Conservation (phyloP, 2,888 invertebrate species). For the Trichopria drosophilae region DNA sequence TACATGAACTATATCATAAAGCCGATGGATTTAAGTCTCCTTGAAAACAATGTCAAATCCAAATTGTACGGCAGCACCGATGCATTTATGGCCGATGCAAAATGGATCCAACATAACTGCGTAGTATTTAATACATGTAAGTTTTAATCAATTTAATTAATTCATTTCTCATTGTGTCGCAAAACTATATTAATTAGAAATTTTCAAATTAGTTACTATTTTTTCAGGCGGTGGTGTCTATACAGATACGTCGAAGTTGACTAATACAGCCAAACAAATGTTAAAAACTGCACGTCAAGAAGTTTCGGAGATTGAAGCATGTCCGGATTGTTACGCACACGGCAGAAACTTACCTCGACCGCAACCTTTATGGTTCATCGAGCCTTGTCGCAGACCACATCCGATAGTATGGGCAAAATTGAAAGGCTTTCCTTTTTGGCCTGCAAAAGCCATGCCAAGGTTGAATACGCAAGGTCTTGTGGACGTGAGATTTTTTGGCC, state of each 20-base stretch:
- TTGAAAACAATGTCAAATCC: constrained; percentile 76
- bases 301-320: constrained; percentile 89
- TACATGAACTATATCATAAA: constrained; percentile 82
- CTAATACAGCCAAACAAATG: constrained; percentile 74
- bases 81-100: constrained; percentile 85
- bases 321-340: constrained; percentile 91
- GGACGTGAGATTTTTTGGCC: constrained; percentile 93
- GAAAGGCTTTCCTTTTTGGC: constrained; percentile 97
- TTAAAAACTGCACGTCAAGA: constrained; percentile 85
- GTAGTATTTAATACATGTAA: constrained; percentile 87
- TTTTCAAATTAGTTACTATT: not conserved
- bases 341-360: constrained; percentile 62
- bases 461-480: constrained; percentile 68
- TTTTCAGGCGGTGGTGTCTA: constrained; percentile 36
- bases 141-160: constrained; percentile 48
- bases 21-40: constrained; percentile 80
- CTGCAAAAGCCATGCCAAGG: constrained; percentile 86
- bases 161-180: not conserved
- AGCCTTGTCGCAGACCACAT: constrained; percentile 89
- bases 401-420: constrained; percentile 93
- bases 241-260: constrained; percentile 67
- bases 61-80: constrained; percentile 84
- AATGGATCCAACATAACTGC: constrained; percentile 94
- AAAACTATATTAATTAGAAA: not conserved
- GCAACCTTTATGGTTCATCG: constrained; percentile 84